These are phyloP conservation scores for Hydrotaea cyrtoneurina DNA, from an alignment of 2,888 invertebrate genomes.

Conservation along the genomic window DNA sequence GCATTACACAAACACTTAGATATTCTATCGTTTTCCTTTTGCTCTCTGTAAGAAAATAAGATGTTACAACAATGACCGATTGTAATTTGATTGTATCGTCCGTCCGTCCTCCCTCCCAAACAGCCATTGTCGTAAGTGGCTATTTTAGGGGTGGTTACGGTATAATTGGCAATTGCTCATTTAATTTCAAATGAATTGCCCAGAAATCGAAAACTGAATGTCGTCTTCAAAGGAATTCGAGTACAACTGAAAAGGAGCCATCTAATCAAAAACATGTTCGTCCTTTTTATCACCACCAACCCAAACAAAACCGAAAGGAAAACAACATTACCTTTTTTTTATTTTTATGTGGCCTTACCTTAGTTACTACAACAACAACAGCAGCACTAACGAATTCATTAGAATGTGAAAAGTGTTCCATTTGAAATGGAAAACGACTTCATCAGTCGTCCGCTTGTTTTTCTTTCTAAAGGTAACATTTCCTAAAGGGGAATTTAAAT, in stretches of 20 bases:
- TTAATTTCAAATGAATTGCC: constrained; percentile 63
- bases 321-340: too few species aligned
- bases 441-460: not conserved
- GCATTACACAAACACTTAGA: not conserved
- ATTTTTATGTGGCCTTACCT: too few species aligned
- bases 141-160: constrained; percentile 61
- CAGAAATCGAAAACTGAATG: constrained; percentile 38
- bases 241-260: constrained; percentile 31
- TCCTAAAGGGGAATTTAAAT: not conserved
- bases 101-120: not conserved
- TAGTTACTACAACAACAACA: too few species aligned
- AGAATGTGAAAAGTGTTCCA: constrained; percentile 20
- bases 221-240: constrained; percentile 11
- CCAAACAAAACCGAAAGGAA: not conserved
- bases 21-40: not conserved
- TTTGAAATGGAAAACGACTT: not conserved
- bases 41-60: constrained; percentile 52
- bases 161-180: constrained; percentile 63
- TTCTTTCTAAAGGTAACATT: not conserved
- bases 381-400: constrained; percentile 32
- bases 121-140: constrained; percentile 33
- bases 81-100: constrained; percentile 50
- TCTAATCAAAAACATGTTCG: constrained; percentile 41
- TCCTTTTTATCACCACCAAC: constrained; percentile 31
- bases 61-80: constrained; percentile 64